These are phyloP conservation scores for Andrena haemorrhoa DNA, from an alignment of 2,888 invertebrate genomes.

Conservation along the genomic window DNA sequence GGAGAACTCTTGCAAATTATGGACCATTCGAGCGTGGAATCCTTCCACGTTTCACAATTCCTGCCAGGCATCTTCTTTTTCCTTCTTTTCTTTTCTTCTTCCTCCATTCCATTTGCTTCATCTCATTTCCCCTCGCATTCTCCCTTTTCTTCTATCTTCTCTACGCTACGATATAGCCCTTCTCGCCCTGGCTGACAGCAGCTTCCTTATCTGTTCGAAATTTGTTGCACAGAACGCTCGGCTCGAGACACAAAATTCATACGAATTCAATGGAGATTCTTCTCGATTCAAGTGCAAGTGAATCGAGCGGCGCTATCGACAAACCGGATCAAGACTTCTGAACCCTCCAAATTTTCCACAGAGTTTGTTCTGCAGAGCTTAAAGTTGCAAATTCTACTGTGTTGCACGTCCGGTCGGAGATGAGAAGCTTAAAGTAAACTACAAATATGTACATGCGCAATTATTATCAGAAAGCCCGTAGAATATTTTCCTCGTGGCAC, in stretches of 20 bases:
- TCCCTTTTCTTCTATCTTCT: neutral
- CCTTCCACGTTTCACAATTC: conserved; percentile 13
- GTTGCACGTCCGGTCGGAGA: neutral
- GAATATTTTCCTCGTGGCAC: neutral
- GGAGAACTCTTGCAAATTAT: conserved; percentile 32
- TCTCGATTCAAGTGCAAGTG: neutral
- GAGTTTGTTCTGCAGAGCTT: too few species aligned
- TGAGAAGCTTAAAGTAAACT: neutral
- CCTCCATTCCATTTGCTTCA: conserved; percentile 1
- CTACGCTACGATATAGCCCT: neutral
- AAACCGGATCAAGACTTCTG: neutral
- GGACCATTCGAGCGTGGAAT: conserved; percentile 16
- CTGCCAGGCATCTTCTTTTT: neutral
- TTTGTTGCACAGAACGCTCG: neutral
- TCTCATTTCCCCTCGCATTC: neutral
- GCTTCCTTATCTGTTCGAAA: neutral
- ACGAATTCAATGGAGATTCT: conserved; percentile 5
- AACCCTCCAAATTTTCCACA: neutral
- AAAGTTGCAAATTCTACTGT: neutral
- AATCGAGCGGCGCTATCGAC: neutral
- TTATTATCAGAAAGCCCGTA: neutral
- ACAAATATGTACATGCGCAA: neutral
- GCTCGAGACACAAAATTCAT: neutral
- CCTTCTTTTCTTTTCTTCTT: neutral
- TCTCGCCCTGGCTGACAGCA: neutral